Base-by-base conservation (phyloP, 2,888 invertebrate species). In the Pyrocoelia pectoralis region DNA sequence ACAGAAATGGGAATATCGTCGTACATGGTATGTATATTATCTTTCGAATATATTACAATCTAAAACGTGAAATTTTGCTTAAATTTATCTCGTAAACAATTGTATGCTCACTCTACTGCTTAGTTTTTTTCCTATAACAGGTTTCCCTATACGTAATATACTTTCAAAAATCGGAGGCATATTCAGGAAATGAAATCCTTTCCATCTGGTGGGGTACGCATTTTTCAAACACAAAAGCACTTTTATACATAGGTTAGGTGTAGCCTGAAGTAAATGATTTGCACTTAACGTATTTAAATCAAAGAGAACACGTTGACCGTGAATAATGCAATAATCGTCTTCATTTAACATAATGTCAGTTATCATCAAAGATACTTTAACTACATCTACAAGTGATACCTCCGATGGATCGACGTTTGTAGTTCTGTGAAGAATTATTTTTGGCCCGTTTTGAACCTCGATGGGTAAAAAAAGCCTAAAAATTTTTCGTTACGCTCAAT, bases 311-410 rank as follows among this genome's bases (percentile, higher is more conserved):
- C 13, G 8, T 14, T 15, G 9, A 3, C 15, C 41, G 3, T 43
- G 8, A 43, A 13, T 24, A 1, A 1, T 17, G 15, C 14, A 4
- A 9, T 51, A 10, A 14, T 33, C 33, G 14, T 51, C 29, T 51
- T 51, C 33, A 1, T 24, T 3, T 15, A 51, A 29, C 29, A 51
- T 29, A 51, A 51, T 33, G 8, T 51, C 51, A 10, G 13, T 9
- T 2, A 29, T 5, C 51, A 51, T 51, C 1, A 15, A 6, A 6
- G 1, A 33, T 4, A 33, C 17, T 33, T 51, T 51, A 13, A 51
- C 1, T 10, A 33, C 1, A 12, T 13, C 15, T 13, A 14, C 14
- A 1, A 33, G n/a, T 2, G n/a, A 33, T n/a, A 33, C n/a, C n/a
- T 33, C 2, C n/a, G 33, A 33, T 33, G 33, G 33, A 33, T 33